Evolutionary conservation across 30 jellyfish, hydroid and myxozoan species (phyloP), one percentile per base, ranked within the genome.

Genomic region (Rhopilema esculentum): DNA sequence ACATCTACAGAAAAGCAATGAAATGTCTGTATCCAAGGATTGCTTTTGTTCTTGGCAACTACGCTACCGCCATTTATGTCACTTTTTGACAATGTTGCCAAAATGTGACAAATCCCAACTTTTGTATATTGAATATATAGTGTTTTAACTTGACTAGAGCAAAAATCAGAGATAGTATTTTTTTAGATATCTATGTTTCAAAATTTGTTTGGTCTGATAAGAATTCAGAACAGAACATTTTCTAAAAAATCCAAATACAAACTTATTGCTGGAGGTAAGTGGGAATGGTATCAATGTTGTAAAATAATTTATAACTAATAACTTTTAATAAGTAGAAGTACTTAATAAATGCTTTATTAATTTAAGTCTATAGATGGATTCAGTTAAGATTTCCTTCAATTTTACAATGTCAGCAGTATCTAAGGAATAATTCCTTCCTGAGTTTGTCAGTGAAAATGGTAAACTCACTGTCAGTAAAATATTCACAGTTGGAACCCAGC

Each of bases 401-500:
- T 40, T 40, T 40, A 40, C 57, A 40, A 40, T 40, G 57, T 40
- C 57, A 6, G 57, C 57, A 40, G 57, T 40, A 2, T 40, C 57
- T 40, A 40, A 40, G 57, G 57, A 40, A 40, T 40, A 40, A 40
- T 40, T 40, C 57, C 57, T 40, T 40, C 57, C 57, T 40, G 57
- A 40, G 57, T 40, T 40, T 40, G 57, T 40, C 57, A 40, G 57
- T 40, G 57, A 12, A 40, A 40, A 40, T 40, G 57, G 57, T 40
- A 12, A 6, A 40, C 57, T 40, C 57, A 40, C 57, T 40, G 57
- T 40, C 57, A 40, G 6, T 40, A 40, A 40, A 40, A 63, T 63
- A n/a, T 63, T n/a, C 72, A 63, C 6, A 63, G 6, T 63, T 63
- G 72, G 72, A n/a, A 63, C 72, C 72, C 72, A 63, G 72, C 72